These are phyloP conservation scores for Erynnis tages DNA, from an alignment of 2,888 invertebrate genomes.

Conservation along the genomic window DNA sequence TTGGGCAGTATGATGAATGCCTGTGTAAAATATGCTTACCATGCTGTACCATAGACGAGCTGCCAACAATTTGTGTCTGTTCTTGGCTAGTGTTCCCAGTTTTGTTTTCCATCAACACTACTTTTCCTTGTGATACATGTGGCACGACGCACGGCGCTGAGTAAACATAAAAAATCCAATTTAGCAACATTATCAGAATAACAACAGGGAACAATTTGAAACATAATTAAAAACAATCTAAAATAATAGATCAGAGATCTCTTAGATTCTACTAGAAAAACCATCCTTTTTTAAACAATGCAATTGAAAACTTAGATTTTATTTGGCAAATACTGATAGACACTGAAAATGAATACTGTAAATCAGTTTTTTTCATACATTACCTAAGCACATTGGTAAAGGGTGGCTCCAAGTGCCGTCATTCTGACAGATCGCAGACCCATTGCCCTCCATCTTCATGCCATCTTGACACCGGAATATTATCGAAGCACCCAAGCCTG, in stretches of 20 bases:
- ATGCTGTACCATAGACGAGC: conserved; percentile 78
- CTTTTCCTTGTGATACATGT: conserved; percentile 89
- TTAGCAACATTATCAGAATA: too few species aligned
- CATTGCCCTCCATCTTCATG: conserved; percentile 93
- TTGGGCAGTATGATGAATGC: background rate
- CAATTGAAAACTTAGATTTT: too few species aligned
- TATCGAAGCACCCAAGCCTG: conserved; percentile 94
- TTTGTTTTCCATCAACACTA: conserved; percentile 84
- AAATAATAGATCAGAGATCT: too few species aligned
- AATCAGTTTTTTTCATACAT: conserved; percentile 44
- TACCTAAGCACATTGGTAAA: conserved; percentile 94
- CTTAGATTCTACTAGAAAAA: too few species aligned
- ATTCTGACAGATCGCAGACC: conserved; percentile 95
- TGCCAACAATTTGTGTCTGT: conserved; percentile 73
- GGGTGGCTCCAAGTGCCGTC: conserved; percentile 98
- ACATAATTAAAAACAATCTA: too few species aligned
- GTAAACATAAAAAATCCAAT: conserved; percentile 39
- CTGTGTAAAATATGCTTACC: conserved; percentile 56
- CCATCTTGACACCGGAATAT: conserved; percentile 96
- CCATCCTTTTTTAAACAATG: too few species aligned
- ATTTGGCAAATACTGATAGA: too few species aligned
- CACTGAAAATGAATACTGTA: too few species aligned
- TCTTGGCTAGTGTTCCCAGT: conserved; percentile 77
- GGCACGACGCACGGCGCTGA: conserved; percentile 97
- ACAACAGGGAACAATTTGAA: too few species aligned